Conservation (phyloP, 2,113 vertebrate species). For the Synodontis membranacea region DNA sequence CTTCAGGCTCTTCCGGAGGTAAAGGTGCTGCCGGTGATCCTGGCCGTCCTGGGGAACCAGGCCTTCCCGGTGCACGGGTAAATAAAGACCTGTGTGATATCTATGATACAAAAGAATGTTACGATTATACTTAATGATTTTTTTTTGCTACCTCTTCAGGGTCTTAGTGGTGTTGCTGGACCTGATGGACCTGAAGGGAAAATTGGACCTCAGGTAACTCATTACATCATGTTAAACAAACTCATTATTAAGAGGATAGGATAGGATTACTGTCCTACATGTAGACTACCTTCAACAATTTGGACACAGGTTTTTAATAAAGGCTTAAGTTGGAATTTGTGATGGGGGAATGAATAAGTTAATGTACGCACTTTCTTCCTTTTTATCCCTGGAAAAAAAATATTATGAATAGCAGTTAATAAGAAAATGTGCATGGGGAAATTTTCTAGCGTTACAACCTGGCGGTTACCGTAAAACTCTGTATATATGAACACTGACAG, state of each 20-base stretch:
- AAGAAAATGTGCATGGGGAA: no score
- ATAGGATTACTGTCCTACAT: not conserved
- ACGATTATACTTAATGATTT: not conserved
- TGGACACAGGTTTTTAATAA: not conserved
- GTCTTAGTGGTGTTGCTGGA: conserved; percentile 89
- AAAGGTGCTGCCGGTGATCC: conserved; percentile 89
- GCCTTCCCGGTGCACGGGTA: conserved; percentile 93
- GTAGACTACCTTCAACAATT: not conserved
- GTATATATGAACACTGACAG: not conserved
- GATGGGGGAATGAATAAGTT: no score
- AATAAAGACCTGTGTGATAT: conserved; percentile 47
- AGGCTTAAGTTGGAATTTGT: not conserved
- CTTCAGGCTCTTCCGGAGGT: conserved; percentile 78
- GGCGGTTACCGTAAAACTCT: not conserved
- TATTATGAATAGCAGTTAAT: not conserved
- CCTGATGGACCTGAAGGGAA: conserved; percentile 91
- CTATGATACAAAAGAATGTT: not conserved
- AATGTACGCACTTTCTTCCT: not conserved
- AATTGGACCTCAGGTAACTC: conserved; percentile 84
- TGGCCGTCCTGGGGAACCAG: conserved; percentile 91
- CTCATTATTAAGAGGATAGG: not conserved
- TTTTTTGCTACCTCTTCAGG: conserved; percentile 69
- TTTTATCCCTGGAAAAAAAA: not conserved
- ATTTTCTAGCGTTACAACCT: not conserved
- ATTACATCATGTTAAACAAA: conserved; percentile 1